Percentiles rank a stretch among this genome's conserved stretches.
These are phyloP conservation scores for Pterocles burchelli DNA, from an alignment of 2,113 vertebrate genomes.

Conservation along the genomic window DNA sequence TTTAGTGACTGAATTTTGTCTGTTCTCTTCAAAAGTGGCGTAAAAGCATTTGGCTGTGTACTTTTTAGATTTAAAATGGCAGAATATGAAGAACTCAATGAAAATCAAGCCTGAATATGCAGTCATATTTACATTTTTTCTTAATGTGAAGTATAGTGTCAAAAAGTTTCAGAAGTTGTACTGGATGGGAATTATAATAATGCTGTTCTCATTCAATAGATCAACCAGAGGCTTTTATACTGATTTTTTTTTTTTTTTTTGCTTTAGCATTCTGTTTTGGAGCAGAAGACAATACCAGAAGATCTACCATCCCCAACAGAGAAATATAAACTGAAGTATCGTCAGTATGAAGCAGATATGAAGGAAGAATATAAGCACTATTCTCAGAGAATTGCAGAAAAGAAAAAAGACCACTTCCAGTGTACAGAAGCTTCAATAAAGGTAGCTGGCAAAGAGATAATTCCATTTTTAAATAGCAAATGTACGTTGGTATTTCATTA, in stretches of 20 bases:
- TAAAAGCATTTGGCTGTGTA: neutral
- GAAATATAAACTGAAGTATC: slow-evolving; percentile 61
- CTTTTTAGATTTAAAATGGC: neutral
- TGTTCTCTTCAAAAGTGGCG: neutral
- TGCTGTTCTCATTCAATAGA: neutral
- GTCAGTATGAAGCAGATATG: slow-evolving; percentile 60
- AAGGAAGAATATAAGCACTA: slow-evolving; percentile 63
- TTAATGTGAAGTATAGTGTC: neutral
- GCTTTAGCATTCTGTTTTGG: slow-evolving; percentile 31
- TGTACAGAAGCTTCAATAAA: slow-evolving; percentile 6
- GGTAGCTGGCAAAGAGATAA: slow-evolving; percentile 26
- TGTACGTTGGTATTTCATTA: neutral
- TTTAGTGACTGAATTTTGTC: neutral
- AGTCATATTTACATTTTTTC: neutral
- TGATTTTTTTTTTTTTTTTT: slow-evolving; percentile 27
- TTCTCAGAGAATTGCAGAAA: slow-evolving; percentile 44
- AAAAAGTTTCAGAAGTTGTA: neutral
- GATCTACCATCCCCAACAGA: slow-evolving; percentile 58
- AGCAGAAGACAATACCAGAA: slow-evolving; percentile 62
- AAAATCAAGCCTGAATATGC: neutral
- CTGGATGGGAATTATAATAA: neutral
- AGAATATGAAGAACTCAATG: neutral
- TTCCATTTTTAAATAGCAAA: neutral
- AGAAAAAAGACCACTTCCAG: neutral
- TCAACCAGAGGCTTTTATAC: neutral